These are phyloP conservation scores for Helleia helle DNA, from an alignment of 2,888 invertebrate species.

Conservation along the genomic window DNA sequence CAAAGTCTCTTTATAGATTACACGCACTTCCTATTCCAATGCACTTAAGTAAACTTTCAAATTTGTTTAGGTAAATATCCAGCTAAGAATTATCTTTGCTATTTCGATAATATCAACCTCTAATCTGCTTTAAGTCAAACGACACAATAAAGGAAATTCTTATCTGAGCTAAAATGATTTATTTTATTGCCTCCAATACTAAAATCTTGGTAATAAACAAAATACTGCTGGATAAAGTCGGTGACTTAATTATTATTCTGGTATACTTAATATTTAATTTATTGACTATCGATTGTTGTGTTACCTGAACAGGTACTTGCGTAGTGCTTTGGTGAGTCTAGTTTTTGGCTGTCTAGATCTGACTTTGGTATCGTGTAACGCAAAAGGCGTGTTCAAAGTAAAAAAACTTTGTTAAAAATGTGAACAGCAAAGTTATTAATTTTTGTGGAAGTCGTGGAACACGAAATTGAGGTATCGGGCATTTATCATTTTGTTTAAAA, in stretches of 20 bases:
- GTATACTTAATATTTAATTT: conserved; percentile 42
- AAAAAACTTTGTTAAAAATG: too few species aligned
- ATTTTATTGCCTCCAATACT: conserved; percentile 39
- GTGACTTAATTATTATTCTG: conserved; percentile 49
- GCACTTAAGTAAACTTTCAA: conserved; percentile 14
- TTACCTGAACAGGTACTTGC: conserved; percentile 2
- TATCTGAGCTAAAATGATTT: conserved; percentile 47
- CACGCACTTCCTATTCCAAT: conserved; percentile 4
- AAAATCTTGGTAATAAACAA: conserved; percentile 46
- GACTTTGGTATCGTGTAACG: too few species aligned
- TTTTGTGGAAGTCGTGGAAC: too few species aligned
- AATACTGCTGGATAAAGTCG: conserved; percentile 36
- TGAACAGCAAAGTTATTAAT: too few species aligned
- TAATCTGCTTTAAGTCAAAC: conserved; percentile 27
- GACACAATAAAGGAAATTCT: conserved; percentile 36
- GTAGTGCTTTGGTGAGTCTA: too few species aligned
- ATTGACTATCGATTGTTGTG: conserved; percentile 11
- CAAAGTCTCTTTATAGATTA: background rate
- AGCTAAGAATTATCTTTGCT: conserved; percentile 15
- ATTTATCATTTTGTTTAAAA: too few species aligned
- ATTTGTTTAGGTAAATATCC: conserved; percentile 16
- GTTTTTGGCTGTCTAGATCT: too few species aligned
- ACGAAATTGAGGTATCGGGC: too few species aligned
- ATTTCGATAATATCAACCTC: conserved; percentile 19
- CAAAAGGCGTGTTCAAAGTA: too few species aligned